Base-by-base conservation (phyloP, 2,888 invertebrate species). In the Arrhopalites spinosus region DNA sequence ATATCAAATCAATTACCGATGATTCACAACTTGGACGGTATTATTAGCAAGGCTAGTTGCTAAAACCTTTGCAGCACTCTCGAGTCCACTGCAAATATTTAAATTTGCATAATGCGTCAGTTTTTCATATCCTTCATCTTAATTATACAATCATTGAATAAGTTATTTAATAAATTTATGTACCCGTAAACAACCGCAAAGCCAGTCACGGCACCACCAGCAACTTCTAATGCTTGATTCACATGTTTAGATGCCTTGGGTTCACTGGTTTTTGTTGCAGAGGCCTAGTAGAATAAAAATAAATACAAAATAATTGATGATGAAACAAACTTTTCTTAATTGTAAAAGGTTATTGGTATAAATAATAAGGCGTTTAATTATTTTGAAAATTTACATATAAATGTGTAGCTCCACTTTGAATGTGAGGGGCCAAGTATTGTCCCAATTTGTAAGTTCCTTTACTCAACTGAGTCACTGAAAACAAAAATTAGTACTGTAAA, bases 21-120 rank as follows among this genome's bases (percentile, higher is more conserved):
- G 90, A 81, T 90, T 87, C 56, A 93, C 91, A 73, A 92, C 88
- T 83, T 89, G 88, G 0, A 92, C 92, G 0, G 92, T 92, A 85
- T 93, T 92, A 80, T 91, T 87, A 69, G 91, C 89, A 29, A 93
- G 85, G 72, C 80, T 82, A 36, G 69, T 74, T 15, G 87, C 88
- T 29, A 89, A 83, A 67, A 90, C 89, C 75, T 88, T 87, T 0
- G 92, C 92, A 0, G 92, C 92, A 67, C 88, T 87, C 83, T 93
- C 92, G 53, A 93, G 85, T 1, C 92, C 90, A 82, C 89, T 59
- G 11, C 36, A 3, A 36, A 11, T 7, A n/a, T n/a, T n/a, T n/a
- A n/a, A n/a, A n/a, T n/a, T n/a, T n/a, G n/a, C n/a, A n/a, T n/a
- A n/a, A n/a, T n/a, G n/a, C n/a, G n/a, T n/a, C n/a, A n/a, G n/a